Conservation (phyloP, 1,140 invertebrate genomes). For the Cydia fagiglandana region DNA sequence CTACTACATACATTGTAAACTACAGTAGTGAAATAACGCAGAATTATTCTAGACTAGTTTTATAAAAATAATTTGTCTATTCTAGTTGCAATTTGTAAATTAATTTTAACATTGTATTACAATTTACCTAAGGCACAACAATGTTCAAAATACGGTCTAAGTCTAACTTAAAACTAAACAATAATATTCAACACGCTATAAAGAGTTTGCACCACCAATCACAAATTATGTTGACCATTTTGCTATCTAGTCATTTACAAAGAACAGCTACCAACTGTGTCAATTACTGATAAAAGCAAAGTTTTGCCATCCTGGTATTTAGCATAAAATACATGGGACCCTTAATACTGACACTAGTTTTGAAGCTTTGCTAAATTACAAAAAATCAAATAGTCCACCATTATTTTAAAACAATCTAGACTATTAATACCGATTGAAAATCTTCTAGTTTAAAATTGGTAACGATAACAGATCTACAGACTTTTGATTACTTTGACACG, state of each 20-base stretch:
- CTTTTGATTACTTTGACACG: constrained; percentile 48
- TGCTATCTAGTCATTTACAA: constrained; percentile 53
- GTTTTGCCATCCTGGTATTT: constrained; percentile 30
- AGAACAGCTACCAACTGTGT: constrained; percentile 52
- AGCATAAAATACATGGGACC: not conserved
- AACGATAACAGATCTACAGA: constrained; percentile 62
- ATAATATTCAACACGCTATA: constrained; percentile 57
- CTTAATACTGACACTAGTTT: constrained; percentile 35
- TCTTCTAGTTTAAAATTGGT: constrained; percentile 60
- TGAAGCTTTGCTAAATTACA: constrained; percentile 63
- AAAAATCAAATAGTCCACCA: constrained; percentile 59
- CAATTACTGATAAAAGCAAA: constrained; percentile 38
- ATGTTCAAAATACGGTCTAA: constrained; percentile 54
- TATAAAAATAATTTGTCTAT: constrained; percentile 51
- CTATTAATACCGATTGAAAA: constrained; percentile 53
- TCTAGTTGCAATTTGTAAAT: constrained; percentile 46
- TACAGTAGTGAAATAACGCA: constrained; percentile 28
- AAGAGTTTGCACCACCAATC: constrained; percentile 78
- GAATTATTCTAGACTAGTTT: constrained; percentile 40
- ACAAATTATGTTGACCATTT: constrained; percentile 56
- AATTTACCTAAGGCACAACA: constrained; percentile 67
- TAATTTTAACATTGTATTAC: constrained; percentile 49
- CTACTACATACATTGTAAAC: constrained; percentile 24
- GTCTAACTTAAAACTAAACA: constrained; percentile 68
- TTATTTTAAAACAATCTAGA: constrained; percentile 56